Evolutionary conservation across 2,113 vertebrate genomes (phyloP).

Genomic region (Xiphophorus couchianus): DNA sequence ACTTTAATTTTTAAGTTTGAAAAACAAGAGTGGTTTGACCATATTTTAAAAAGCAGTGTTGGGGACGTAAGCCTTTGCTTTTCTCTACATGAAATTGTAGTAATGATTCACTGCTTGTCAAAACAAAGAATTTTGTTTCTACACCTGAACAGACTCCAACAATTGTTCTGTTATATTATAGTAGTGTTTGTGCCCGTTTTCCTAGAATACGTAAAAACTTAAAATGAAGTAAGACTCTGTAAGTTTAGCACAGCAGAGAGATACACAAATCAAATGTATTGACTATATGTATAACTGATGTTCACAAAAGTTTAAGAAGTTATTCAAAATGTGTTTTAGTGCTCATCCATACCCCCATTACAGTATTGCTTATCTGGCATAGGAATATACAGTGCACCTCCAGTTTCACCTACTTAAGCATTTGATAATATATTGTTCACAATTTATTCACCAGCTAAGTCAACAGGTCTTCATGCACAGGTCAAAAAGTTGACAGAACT

Average conservation of each 20-base stretch:
- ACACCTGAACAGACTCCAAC: constrained; percentile 55
- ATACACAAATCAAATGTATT: background rate
- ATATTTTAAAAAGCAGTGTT: constrained; percentile 7
- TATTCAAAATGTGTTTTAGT: background rate
- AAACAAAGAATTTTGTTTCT: constrained; percentile 21
- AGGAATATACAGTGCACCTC: no score
- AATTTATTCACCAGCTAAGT: background rate
- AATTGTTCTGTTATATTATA: constrained; percentile 14
- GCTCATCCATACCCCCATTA: no score
- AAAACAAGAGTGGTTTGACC: constrained; percentile 23
- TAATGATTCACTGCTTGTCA: constrained; percentile 54
- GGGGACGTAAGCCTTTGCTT: constrained; percentile 16
- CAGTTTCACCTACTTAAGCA: no score
- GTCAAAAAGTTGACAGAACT: no score
- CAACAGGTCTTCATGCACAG: background rate
- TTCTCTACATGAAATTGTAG: constrained; percentile 27
- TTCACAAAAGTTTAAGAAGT: background rate
- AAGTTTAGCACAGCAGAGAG: constrained; percentile 4
- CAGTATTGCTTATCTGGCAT: no score
- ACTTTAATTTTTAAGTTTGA: background rate
- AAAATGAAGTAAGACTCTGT: constrained; percentile 24
- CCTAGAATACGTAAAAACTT: constrained; percentile 37
- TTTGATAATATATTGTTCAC: background rate
- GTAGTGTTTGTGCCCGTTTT: constrained; percentile 35
- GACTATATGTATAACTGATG: background rate